Evolutionary conservation across 2,113 vertebrate species (phyloP).

Genomic region (Paracanthobrama guichenoti): DNA sequence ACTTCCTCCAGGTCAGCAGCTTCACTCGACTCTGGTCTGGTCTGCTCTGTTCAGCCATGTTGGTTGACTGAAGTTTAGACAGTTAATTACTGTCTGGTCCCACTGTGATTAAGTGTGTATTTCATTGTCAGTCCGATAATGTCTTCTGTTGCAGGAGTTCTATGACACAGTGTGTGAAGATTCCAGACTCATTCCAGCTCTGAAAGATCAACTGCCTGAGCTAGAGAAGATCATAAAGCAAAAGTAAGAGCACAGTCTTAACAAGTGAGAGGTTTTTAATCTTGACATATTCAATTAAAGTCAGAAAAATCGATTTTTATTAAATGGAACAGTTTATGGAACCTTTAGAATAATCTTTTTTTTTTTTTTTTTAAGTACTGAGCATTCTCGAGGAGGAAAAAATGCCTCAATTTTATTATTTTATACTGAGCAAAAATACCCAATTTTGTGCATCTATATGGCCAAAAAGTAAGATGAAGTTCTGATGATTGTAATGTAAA

Average conservation of each 20-base stretch:
- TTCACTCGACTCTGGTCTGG: not conserved
- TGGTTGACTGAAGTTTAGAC: not conserved
- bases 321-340: not conserved
- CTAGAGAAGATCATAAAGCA: constrained; percentile 88
- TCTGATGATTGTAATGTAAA: too few relatives aligned
- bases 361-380: not conserved
- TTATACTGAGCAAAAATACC: not conserved
- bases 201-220: constrained; percentile 89
- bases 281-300: not conserved
- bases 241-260: constrained; percentile 78
- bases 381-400: not conserved
- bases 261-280: too few relatives aligned
- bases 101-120: not conserved
- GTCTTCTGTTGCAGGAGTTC: constrained; percentile 83
- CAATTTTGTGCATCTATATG: not conserved
- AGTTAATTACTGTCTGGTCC: not conserved
- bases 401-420: not conserved
- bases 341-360: not conserved
- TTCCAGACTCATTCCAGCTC: constrained; percentile 80
- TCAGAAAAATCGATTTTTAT: not conserved
- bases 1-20: constrained; percentile 87
- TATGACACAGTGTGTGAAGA: constrained; percentile 90
- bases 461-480: too few relatives aligned
- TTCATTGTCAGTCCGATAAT: not conserved
- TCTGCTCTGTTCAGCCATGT: not conserved